These are phyloP conservation scores for Kryptolebias marmoratus DNA, from an alignment of 2,113 vertebrate species.

Conservation along the genomic window DNA sequence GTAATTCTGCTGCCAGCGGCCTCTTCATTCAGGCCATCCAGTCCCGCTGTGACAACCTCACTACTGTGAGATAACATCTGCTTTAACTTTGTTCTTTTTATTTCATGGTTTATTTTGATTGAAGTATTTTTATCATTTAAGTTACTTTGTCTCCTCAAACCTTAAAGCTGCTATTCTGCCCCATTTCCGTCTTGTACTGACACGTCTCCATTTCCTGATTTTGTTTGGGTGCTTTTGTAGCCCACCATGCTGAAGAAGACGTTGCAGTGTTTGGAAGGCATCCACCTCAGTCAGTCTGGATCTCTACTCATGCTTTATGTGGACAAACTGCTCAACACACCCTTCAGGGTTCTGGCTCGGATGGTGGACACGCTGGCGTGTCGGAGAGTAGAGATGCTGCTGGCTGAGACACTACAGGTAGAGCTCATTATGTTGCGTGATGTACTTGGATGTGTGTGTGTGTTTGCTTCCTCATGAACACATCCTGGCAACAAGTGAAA, in stretches of 20 bases:
- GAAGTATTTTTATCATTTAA: background rate
- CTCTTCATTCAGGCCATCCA: constrained; percentile 99
- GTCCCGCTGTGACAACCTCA: constrained; percentile 93
- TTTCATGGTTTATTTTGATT: background rate
- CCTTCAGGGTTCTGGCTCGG: constrained; percentile 92
- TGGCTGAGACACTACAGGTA: constrained; percentile 94
- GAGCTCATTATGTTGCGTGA: background rate
- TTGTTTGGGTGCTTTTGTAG: constrained; percentile 65
- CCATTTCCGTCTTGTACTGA: background rate
- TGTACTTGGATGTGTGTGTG: background rate
- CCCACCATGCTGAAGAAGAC: constrained; percentile 93
- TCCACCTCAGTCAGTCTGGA: constrained; percentile 97
- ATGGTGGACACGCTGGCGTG: constrained; percentile 97
- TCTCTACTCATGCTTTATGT: constrained; percentile 92
- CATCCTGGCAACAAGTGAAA: background rate
- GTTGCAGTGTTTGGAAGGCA: constrained; percentile 95
- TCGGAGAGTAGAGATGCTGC: constrained; percentile 95
- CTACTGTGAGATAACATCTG: constrained; percentile 81
- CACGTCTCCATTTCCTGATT: background rate
- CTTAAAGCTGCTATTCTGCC: rapidly evolving
- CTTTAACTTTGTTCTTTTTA: background rate
- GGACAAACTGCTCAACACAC: constrained; percentile 92
- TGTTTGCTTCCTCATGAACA: background rate
- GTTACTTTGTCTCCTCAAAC: background rate
- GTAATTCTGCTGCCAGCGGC: constrained; percentile 95